Evolutionary conservation across 2,797 vertebrate species (phyloP), one percentile per base, ranked within the genome.

Genomic region (Orientallactaga sibirica): DNA sequence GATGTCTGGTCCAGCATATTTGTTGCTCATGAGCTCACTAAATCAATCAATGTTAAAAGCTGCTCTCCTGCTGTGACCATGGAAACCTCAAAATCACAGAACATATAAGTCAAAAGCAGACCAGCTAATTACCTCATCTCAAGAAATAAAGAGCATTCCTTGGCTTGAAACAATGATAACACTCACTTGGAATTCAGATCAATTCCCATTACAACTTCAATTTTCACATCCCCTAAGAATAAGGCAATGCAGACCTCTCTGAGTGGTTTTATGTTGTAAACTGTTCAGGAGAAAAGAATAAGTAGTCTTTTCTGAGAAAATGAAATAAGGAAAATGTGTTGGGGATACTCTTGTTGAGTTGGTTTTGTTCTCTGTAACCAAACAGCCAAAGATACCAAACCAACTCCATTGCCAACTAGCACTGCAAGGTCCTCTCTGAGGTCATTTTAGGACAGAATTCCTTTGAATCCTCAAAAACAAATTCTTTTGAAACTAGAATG

Each of bases 391-490:
- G 33, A 74, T 29, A 74, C 15, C 41, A 61, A 85, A 67, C 91
- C 73, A 96, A 66, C 37, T 41, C 93, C 73, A 73, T 22, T 91
- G 55, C 29, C 19, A 1, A 5, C 7, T 88, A 33, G 90, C 83
- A 95, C 67, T 86, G 14, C 62, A 86, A 75, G 88, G 95, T 61
- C 75, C 73, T 96, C 79, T 76, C 19, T 64, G 48, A 96, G 62
- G 25, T 94, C 70, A 94, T 95, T 95, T 92, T 58, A 92, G 84
- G 96, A 89, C 74, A 94, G 64, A 3, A 84, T 71, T 84, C 11
- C 87, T 93, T 94, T 37, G 90, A 94, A 79, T 15, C 1, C 90
- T 96, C 71, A 90, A 94, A 97, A 95, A 25, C 94, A 88, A 58
- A 91, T 80, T 93, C 7, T 88, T 92, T 55, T 95, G 78, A 95